Evolutionary conservation across 2,113 vertebrate species (phyloP), one percentile per base, ranked within the genome.

Genomic region (Todiramphus chloris): DNA sequence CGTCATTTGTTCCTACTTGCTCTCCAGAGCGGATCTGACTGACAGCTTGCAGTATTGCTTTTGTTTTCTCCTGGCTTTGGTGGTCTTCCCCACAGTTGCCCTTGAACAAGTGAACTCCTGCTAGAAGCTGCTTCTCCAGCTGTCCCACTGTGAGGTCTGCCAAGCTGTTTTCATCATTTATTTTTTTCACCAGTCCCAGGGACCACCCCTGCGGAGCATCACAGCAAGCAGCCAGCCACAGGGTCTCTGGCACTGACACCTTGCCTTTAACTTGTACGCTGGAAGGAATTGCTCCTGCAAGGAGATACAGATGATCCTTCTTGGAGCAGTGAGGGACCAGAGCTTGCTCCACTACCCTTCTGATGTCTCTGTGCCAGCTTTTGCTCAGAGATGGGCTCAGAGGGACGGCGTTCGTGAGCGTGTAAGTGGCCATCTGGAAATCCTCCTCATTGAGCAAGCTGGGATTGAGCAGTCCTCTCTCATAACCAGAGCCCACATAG

Each of bases 201-300:
- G 98, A 98, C 98, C 98, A 98, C 46, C 97, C 91, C 10, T 94
- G 80, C 0, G 96, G 94, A 51, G 64, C 63, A 21, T 97, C 97
- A 18, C 98, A 98, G 35, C 98, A 98, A 48, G 98, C 98, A 13
- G 98, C 98, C 83, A 98, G 95, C 98, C 98, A 98, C 9, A 98
- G 92, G 12, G 58, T 94, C 51, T 97, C 96, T 6, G 98, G 98
- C 56, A 98, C 33, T 0, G 97, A 43, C 60, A 98, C 94, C 63
- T 84, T 98, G 96, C 92, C 95, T 31, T 97, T 97, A 9, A 98
- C 67, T 58, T 1, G 94, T 72, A 58, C 28, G 5, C 50, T 87
- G 5, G 98, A 98, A 73, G 98, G 98, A 83, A 98, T 41, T 0
- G 98, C 97, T 0, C 98, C 98, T 1, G 97, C 77, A 28, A 98